Conservation (phyloP, 2,113 vertebrate species). For the Nothoprocta pentlandii region DNA sequence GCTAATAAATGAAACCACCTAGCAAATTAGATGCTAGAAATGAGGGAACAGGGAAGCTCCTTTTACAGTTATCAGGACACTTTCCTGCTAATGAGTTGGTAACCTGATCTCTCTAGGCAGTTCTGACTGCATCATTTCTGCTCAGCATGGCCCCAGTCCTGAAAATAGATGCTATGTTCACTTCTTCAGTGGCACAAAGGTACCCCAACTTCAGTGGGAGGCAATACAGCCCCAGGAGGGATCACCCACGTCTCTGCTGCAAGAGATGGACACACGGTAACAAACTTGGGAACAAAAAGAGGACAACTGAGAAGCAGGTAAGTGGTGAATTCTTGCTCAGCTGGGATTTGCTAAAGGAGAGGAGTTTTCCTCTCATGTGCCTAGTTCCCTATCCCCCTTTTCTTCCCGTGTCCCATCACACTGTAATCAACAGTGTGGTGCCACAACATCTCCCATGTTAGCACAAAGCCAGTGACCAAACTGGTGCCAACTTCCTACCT, state of each 20-base stretch:
- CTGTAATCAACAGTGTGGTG: not conserved
- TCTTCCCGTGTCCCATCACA: not conserved
- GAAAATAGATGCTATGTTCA: not conserved
- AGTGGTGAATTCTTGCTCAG: not conserved
- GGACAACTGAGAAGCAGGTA: not conserved
- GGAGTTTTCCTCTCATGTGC: fast-evolving
- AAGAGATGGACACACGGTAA: not conserved
- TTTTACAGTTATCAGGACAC: conserved; percentile 54
- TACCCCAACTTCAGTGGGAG: not conserved
- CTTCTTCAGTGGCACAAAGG: not conserved
- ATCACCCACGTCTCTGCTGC: not conserved
- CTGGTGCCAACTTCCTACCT: not conserved
- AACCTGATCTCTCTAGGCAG: conserved; percentile 59
- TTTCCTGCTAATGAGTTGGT: conserved; percentile 59
- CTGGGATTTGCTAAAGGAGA: not conserved
- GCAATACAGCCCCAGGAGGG: fast-evolving
- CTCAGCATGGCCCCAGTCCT: not conserved
- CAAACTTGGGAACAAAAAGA: not conserved
- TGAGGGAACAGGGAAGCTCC: conserved; percentile 47
- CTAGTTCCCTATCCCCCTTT: not conserved
- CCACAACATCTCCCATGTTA: not conserved
- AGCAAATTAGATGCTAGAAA: conserved; percentile 58
- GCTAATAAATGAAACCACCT: conserved; percentile 66
- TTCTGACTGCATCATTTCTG: conserved; percentile 3
- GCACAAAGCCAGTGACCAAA: not conserved